Evolutionary conservation across 1,140 invertebrate species (phyloP).

Genomic region (Dendrolimus punctatus): DNA sequence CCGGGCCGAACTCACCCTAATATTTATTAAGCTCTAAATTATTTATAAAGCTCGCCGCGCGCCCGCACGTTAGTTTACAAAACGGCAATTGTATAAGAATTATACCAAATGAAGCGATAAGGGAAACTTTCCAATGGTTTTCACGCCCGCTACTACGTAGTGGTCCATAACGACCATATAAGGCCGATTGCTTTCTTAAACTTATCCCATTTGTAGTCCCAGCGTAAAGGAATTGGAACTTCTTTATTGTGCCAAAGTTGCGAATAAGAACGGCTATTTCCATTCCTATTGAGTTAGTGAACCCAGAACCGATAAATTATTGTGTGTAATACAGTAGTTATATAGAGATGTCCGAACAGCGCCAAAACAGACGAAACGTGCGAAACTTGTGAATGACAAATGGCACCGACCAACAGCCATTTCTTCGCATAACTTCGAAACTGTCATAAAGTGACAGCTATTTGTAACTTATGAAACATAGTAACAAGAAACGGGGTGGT

Average conservation of each 20-base stretch:
- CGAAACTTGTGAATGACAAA: constrained; percentile 36
- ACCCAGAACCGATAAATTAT: constrained; percentile 43
- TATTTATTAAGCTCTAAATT: constrained; percentile 22
- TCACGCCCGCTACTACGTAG: constrained; percentile 50
- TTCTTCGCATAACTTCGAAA: constrained; percentile 10
- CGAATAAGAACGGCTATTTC: constrained; percentile 54
- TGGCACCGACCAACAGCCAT: constrained; percentile 17
- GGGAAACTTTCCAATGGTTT: constrained; percentile 58
- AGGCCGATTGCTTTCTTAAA: constrained; percentile 67
- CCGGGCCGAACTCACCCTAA: constrained; percentile 14
- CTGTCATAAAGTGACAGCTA: constrained; percentile 10
- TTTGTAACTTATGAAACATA: not conserved
- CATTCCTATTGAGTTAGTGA: constrained; percentile 54
- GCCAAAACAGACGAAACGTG: constrained; percentile 23
- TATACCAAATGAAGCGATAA: constrained; percentile 53
- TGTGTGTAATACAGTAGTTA: constrained; percentile 13
- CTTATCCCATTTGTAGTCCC: constrained; percentile 61
- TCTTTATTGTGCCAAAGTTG: constrained; percentile 62
- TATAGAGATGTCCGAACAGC: constrained; percentile 8
- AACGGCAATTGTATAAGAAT: constrained; percentile 29
- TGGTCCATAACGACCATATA: constrained; percentile 65
- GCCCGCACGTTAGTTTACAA: constrained; percentile 15
- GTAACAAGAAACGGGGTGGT: too few relatives aligned
- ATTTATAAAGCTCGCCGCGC: constrained; percentile 14
- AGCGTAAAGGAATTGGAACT: constrained; percentile 51